These are phyloP conservation scores for Uria aalge DNA, from an alignment of 2,113 vertebrate genomes.

Conservation along the genomic window DNA sequence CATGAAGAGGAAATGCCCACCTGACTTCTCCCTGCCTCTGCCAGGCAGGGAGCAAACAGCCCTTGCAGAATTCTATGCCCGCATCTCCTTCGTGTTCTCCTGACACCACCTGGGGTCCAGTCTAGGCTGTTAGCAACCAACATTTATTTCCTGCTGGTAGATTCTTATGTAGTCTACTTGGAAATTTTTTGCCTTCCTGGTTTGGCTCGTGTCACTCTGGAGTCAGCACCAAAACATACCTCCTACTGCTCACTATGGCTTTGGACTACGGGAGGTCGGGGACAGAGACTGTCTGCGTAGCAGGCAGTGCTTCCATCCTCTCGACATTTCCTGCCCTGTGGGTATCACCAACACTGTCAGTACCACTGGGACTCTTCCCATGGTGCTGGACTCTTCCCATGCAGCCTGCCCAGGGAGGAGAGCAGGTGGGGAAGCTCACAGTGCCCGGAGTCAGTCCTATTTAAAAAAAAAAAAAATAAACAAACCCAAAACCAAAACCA, in stretches of 20 bases:
- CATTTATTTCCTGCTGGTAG: not conserved
- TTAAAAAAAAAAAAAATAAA: not conserved
- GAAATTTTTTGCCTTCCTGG: not conserved
- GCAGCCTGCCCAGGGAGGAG: not conserved
- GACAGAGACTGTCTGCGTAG: accelerated
- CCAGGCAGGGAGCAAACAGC: not conserved
- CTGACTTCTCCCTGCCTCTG: not conserved
- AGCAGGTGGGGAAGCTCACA: not conserved
- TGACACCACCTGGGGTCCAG: not conserved
- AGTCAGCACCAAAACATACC: not conserved
- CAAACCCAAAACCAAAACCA: not conserved
- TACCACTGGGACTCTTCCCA: not conserved
- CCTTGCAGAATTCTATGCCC: not conserved
- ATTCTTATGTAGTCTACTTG: not conserved
- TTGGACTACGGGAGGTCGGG: not conserved
- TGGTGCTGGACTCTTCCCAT: not conserved
- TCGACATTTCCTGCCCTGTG: not conserved
- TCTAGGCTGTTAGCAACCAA: not conserved
- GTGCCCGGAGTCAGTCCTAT: not conserved
- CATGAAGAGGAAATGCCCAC: not conserved
- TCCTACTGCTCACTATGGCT: not conserved
- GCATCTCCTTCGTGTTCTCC: not conserved
- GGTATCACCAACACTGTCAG: not conserved
- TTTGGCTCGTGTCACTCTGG: not conserved
- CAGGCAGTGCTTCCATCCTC: not conserved